A percentile compares a stretch with the other conserved stretches of the same genome.
These are phyloP conservation scores for Staurois parvus DNA, from an alignment of 2,797 vertebrate species.

Conservation along the genomic window DNA sequence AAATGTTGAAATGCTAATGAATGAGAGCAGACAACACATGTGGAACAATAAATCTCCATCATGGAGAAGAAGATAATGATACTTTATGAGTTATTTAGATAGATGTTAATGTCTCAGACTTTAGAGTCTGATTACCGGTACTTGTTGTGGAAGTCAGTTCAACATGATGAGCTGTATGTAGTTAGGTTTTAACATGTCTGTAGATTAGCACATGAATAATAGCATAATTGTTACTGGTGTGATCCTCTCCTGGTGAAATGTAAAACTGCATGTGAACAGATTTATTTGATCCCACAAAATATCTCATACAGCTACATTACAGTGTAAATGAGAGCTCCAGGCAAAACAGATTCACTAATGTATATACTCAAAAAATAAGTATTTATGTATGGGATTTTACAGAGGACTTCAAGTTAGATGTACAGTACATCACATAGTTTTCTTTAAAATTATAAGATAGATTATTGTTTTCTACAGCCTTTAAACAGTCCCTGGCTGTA, in stretches of 20 bases:
- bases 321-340: background rate
- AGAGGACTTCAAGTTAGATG: too few relatives aligned
- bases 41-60: too few relatives aligned
- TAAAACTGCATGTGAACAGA: slow-evolving; percentile 38
- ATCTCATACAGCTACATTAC: background rate
- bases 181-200: slow-evolving; percentile 45
- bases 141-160: background rate
- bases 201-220: slow-evolving; percentile 28
- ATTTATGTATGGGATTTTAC: too few relatives aligned
- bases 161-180: background rate
- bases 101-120: background rate
- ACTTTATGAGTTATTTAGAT: slow-evolving; percentile 18
- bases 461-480: too few relatives aligned
- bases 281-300: background rate
- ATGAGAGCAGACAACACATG: too few relatives aligned
- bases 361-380: too few relatives aligned
- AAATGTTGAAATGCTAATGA: too few relatives aligned
- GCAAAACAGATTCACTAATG: too few relatives aligned
- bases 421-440: too few relatives aligned
- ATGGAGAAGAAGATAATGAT: background rate
- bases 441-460: too few relatives aligned
- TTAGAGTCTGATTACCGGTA: slow-evolving; percentile 3
- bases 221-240: slow-evolving; percentile 21
- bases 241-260: slow-evolving; percentile 30
- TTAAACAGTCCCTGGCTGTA: too few relatives aligned